Percentiles rank a stretch among this genome's conserved stretches.
Conservation (phyloP, 2,797 vertebrate species). For the Karalla daura region DNA sequence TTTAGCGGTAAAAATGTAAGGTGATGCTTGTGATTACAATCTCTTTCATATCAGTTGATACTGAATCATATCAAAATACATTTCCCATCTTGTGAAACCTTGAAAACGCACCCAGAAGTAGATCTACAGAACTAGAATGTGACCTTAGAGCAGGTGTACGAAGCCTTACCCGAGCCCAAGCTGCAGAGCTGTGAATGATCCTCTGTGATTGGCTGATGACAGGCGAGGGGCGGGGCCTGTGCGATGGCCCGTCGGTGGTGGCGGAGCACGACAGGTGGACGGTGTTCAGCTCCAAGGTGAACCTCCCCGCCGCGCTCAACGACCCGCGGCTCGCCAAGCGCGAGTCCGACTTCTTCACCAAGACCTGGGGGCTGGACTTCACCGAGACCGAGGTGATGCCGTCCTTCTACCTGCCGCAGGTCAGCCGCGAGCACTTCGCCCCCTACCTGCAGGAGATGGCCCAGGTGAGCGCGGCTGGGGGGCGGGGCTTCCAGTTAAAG, state of each 20-base stretch:
- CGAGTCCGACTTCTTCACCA: conserved; percentile 99
- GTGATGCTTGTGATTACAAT: too few species aligned
- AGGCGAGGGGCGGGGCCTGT: conserved; percentile 87
- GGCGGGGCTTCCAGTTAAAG: too few species aligned
- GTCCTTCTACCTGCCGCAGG: conserved; percentile 94
- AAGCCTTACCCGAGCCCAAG: too few species aligned
- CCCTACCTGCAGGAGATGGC: conserved; percentile 91
- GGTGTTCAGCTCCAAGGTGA: conserved; percentile 97
- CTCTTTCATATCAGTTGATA: too few species aligned
- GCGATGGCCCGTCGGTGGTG: conserved; percentile 92
- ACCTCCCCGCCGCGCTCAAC: conserved; percentile 96
- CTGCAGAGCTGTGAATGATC: too few species aligned
- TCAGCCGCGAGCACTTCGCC: conserved; percentile 93
- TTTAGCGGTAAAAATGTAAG: too few species aligned
- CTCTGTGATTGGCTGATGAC: too few species aligned
- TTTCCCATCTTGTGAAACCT: too few species aligned
- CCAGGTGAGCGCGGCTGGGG: conserved; percentile 90
- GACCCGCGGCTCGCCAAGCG: conserved; percentile 97
- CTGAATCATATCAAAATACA: too few species aligned
- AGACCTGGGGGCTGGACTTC: conserved; percentile 98
- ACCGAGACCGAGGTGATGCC: conserved; percentile 93
- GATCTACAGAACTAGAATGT: too few species aligned
- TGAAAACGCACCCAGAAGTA: too few species aligned
- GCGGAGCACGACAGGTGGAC: conserved; percentile 96
- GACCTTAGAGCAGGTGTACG: too few species aligned